phyloP scores from a whole-genome alignment of 2,888 invertebrate species.

The Agrotis puta region DNA sequence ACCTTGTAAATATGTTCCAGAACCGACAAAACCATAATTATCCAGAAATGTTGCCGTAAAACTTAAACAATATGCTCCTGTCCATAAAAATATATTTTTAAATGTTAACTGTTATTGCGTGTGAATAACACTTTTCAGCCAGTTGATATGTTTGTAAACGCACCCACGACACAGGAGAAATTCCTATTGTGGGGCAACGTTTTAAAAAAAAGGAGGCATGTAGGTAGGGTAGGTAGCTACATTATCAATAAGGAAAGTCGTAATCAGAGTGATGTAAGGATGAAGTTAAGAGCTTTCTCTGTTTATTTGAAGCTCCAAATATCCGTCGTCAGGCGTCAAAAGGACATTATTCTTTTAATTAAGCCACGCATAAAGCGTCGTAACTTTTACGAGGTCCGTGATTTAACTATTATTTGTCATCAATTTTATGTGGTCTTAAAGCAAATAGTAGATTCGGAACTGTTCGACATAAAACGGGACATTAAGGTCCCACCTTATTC shows the following conservation, averaged over 20 bases:
- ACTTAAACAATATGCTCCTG: neutral
- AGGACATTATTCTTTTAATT: constrained; percentile 90
- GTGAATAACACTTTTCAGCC: neutral
- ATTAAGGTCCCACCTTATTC: constrained; percentile 61
- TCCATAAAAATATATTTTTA: too few species aligned
- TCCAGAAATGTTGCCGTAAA: neutral
- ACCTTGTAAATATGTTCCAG: neutral
- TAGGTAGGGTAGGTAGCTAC: neutral
- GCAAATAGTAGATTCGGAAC: constrained; percentile 80
- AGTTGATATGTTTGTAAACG: too few species aligned
- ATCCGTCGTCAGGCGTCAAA: constrained; percentile 76
- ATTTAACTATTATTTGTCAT: constrained; percentile 91
- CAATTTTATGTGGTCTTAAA: constrained; percentile 89
- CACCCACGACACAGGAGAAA: too few species aligned
- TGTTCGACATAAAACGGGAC: constrained; percentile 74
- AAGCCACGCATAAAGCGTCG: constrained; percentile 87
- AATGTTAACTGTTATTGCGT: too few species aligned
- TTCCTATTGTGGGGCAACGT: too few species aligned
- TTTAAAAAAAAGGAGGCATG: too few species aligned
- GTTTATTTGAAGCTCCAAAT: constrained; percentile 63
- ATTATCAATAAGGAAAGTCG: constrained; percentile 29
- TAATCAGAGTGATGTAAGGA: constrained; percentile 46
- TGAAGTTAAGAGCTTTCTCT: constrained; percentile 51
- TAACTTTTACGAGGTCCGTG: constrained; percentile 89
- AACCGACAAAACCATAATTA: neutral